A percentile compares a stretch with the other conserved stretches of the same genome.
These are phyloP conservation scores for Borostomias antarcticus DNA, from an alignment of 2,797 vertebrate genomes.

Conservation along the genomic window DNA sequence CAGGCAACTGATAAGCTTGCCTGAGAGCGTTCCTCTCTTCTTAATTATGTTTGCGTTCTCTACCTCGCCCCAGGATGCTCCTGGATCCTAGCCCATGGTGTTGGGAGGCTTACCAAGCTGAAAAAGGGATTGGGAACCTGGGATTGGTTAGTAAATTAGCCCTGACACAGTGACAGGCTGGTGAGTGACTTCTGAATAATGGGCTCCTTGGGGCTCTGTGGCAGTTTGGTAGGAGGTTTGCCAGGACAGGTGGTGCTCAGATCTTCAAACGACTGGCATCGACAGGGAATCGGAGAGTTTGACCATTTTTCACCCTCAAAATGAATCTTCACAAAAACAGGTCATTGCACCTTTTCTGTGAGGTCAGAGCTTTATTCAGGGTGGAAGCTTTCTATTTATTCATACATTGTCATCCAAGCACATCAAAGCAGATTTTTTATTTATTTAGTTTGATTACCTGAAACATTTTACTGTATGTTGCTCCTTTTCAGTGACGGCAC, in stretches of 20 bases:
- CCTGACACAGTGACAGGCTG: background rate
- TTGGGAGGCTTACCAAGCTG: background rate
- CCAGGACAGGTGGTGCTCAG: slow-evolving; percentile 35
- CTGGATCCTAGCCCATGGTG: background rate
- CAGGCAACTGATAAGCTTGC: too few species aligned
- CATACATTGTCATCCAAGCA: background rate
- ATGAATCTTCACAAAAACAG: slow-evolving; percentile 40
- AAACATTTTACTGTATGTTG: background rate
- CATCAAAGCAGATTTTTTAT: background rate
- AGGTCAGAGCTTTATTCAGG: background rate
- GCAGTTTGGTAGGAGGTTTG: slow-evolving; percentile 8
- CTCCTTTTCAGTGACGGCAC: background rate
- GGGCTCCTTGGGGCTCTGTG: slow-evolving; percentile 3
- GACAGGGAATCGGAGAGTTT: slow-evolving; percentile 25
- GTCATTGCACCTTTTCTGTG: slow-evolving; percentile 42
- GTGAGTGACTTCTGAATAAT: slow-evolving; percentile 7
- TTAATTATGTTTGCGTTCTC: slow-evolving; percentile 29
- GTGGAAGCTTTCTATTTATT: background rate
- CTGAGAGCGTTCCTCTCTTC: too few species aligned
- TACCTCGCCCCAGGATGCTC: slow-evolving; percentile 4
- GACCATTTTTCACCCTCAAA: slow-evolving; percentile 42
- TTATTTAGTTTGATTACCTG: background rate
- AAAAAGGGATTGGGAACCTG: slow-evolving; percentile 4
- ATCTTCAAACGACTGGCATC: slow-evolving; percentile 34
- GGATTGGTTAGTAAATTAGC: slow-evolving; percentile 6